Evolutionary conservation across 1,140 invertebrate genomes (phyloP), one percentile per base, ranked within the genome.

Genomic region (Sminthurides bifidus): DNA sequence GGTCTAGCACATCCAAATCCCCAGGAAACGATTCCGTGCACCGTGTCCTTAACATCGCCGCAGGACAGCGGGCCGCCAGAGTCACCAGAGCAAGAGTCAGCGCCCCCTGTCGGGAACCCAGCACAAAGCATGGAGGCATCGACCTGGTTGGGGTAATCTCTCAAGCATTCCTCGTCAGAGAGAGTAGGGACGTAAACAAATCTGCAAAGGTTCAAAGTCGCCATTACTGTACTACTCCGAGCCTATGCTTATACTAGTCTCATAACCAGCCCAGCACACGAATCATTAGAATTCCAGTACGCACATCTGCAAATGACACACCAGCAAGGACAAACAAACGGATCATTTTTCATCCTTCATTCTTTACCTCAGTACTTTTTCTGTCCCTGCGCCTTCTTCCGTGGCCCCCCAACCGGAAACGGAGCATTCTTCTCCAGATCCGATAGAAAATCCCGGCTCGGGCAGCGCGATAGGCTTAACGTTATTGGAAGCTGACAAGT

Each of bases 21-120:
- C 78, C 79, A 82, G 12, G 78, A 80, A 0, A 77, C 75, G 8
- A 82, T 68, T 5, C 81, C 81, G 27, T 10, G 3, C 3, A 50
- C 3, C 10, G 4, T 21, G 23, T 50, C 19, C 8, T 26, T 5
- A 17, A 23, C 44, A 50, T 50, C 30, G 19, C 48, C 48, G 30
- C 48, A 50, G 24, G 30, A 8, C n/a, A 50, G 30, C 17, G 48
- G 26, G 19, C 6, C 6, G 12, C 48, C 48, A 3, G 12, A 30
- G 21, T 50, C 48, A 3, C 17, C 17, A 33, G 12, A 14, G 24
- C 44, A 46, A 27, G 26, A 12, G 21, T 21, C 24, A 12, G 24
- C 24, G 6, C 44, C 44, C 4, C 44, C 44, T 26, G 8, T 4
- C 5, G 8, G 23, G 19, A 46, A 46, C 15, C 44, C 44, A 3